A percentile compares a stretch with the other conserved stretches of the same genome.
phyloP scores from a whole-genome alignment of 2,888 invertebrate species.

The Drosophila pseudotalamancana region DNA sequence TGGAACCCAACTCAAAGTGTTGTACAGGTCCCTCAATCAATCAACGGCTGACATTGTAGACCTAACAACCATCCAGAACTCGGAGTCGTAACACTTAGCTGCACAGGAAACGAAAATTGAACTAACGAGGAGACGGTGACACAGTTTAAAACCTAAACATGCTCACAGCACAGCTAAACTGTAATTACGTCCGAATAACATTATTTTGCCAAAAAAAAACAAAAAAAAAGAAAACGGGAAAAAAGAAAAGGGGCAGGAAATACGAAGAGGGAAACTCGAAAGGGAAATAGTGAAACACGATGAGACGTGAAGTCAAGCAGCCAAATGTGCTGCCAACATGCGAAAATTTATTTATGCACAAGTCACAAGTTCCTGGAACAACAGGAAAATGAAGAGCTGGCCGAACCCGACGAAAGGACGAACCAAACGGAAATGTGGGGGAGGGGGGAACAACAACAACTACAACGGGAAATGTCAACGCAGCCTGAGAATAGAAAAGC shows the following conservation, averaged over 20 bases:
- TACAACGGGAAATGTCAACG: conserved; percentile 40
- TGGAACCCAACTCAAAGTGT: conserved; percentile 25
- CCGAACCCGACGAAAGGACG: conserved; percentile 14
- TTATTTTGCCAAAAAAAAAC: too few species aligned
- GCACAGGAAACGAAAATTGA: conserved; percentile 12
- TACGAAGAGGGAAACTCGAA: neutral
- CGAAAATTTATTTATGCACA: conserved; percentile 64
- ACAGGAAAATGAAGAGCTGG: conserved; percentile 25
- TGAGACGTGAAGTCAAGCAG: conserved; percentile 37
- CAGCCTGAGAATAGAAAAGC: conserved; percentile 6
- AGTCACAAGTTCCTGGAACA: conserved; percentile 26
- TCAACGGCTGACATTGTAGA: conserved; percentile 34
- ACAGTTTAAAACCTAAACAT: conserved; percentile 59
- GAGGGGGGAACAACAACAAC: neutral
- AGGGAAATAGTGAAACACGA: conserved; percentile 7
- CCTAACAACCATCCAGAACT: neutral
- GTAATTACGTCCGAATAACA: conserved; percentile 67
- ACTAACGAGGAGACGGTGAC: conserved; percentile 39
- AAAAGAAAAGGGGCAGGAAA: too few species aligned
- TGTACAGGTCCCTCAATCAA: conserved; percentile 41
- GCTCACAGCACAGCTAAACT: conserved; percentile 50
- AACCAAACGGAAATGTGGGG: conserved; percentile 36
- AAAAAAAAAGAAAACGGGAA: conserved; percentile 10
- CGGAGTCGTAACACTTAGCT: conserved; percentile 22
- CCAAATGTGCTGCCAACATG: conserved; percentile 65